A percentile compares a stretch with the other conserved stretches of the same genome.
phyloP scores from a whole-genome alignment of 2,888 invertebrate species.

The Electrophaes corylata region DNA sequence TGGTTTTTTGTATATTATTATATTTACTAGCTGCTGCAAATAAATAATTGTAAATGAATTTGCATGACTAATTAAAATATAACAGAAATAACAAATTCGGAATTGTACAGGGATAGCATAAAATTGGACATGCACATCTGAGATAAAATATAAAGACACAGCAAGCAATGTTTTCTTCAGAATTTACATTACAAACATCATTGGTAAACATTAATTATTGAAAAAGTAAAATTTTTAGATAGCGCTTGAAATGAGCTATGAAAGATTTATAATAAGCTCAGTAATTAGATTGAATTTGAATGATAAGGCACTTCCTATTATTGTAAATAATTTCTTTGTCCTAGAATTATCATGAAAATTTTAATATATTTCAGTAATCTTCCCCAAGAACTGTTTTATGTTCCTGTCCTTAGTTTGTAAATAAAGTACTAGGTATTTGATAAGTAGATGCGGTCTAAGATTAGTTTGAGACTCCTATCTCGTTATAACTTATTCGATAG shows the following conservation, averaged over 20 bases:
- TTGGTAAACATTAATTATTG: slow-evolving; percentile 49
- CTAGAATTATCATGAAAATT: slow-evolving; percentile 66
- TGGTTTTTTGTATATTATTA: slow-evolving; percentile 4
- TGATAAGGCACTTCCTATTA: slow-evolving; percentile 67
- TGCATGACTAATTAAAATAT: slow-evolving; percentile 27
- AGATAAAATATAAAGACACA: slow-evolving; percentile 45
- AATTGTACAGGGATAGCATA: slow-evolving; percentile 81
- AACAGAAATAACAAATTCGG: slow-evolving; percentile 73
- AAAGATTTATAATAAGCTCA: slow-evolving; percentile 71
- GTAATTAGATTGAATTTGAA: slow-evolving; percentile 63
- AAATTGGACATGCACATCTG: slow-evolving; percentile 28
- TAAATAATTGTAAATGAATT: slow-evolving; percentile 30
- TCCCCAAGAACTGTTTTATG: slow-evolving; percentile 81
- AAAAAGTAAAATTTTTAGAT: slow-evolving; percentile 47
- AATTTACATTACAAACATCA: slow-evolving; percentile 34
- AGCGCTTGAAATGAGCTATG: slow-evolving; percentile 74
- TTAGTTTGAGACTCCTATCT: slow-evolving; percentile 50
- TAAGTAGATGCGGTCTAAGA: slow-evolving; percentile 55
- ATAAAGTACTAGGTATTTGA: slow-evolving; percentile 66
- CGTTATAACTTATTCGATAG: slow-evolving; percentile 52
- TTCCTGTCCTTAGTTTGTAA: slow-evolving; percentile 81
- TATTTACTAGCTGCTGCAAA: slow-evolving; percentile 2
- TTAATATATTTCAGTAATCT: slow-evolving; percentile 80
- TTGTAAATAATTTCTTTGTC: slow-evolving; percentile 73
- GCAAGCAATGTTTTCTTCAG: slow-evolving; percentile 9